Evolutionary conservation across 2,113 vertebrate genomes (phyloP), one percentile per base, ranked within the genome.

Genomic region (Cyanoliseus patagonus): DNA sequence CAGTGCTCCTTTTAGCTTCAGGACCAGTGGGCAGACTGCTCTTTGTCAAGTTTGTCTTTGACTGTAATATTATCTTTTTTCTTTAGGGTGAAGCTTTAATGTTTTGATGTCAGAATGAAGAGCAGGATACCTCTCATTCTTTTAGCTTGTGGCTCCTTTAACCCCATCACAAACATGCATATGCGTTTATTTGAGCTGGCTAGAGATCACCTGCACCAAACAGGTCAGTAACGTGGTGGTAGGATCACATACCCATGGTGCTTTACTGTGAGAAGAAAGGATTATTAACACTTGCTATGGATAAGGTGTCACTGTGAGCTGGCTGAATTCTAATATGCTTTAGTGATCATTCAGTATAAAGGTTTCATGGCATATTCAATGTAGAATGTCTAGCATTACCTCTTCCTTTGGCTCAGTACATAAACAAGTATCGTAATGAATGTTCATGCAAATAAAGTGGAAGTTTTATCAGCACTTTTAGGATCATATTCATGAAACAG

Each of bases 81-180:
- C 52, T 53, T 68, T 66, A 96, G 90, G 96, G 59, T 92, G 95
- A 83, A 53, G 88, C 94, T 79, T 92, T 84, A 52, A 86, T 59
- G 92, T 90, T 53, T 95, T 91, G 68, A 67, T 41, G 87, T 35
- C 62, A 88, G 79, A 47, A 98, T 99, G 99, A 98, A 97, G 93
- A 95, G 42, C 94, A 98, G 97, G 46, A 97, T 99, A 90, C 99
- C 99, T n/a, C 97, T 99, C 57, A 95, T 98, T 59, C 98, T 99
- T 24, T 97, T 99, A 41, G 98, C 99, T 52, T 99, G 99, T 57
- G 99, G 99, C 86, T 99, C 98, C 70, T 99, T 99, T 96, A 99
- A 99, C 96, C 99, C 99, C 88, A 99, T 99, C 97, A 99, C 99
- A 93, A 98, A 99, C 97, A 99, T 99, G 98, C 99, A 99, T 92